Percentiles rank a stretch among this genome's conserved stretches.
These are phyloP conservation scores for Drosophila fuyamai DNA, from an alignment of 1,140 invertebrate genomes.

Conservation along the genomic window DNA sequence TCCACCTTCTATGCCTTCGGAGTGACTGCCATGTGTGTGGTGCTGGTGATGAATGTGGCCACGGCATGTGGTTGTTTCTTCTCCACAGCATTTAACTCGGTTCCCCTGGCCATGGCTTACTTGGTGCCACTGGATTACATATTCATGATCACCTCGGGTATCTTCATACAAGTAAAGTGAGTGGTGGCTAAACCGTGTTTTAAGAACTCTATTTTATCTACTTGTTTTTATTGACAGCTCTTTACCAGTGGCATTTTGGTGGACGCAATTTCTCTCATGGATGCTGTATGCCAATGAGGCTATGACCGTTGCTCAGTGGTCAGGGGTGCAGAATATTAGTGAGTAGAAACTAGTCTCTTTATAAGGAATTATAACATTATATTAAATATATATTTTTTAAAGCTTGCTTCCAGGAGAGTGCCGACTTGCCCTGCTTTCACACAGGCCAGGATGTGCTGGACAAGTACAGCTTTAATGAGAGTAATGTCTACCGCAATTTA, in stretches of 20 bases:
- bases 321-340: constrained; percentile 91
- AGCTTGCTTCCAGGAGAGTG: constrained; percentile 88
- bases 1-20: constrained; percentile 88
- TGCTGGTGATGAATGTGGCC: constrained; percentile 92
- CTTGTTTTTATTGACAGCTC: constrained; percentile 86
- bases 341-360: constrained; percentile 75
- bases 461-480: constrained; percentile 89
- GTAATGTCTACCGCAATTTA: constrained; percentile 89
- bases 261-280: constrained; percentile 96
- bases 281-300: constrained; percentile 96
- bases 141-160: constrained; percentile 94
- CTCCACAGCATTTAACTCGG: constrained; percentile 92
- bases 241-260: constrained; percentile 91
- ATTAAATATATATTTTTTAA: not conserved
- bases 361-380: not conserved
- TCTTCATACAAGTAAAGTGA: constrained; percentile 93
- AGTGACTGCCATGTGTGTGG: constrained; percentile 88
- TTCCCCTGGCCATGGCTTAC: constrained; percentile 92
- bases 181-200: not conserved
- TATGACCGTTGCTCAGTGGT: constrained; percentile 92
- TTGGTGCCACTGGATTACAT: constrained; percentile 94
- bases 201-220: no score
- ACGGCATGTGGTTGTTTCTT: constrained; percentile 94
- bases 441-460: constrained; percentile 90
- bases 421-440: constrained; percentile 89